Conservation (phyloP, 2,888 invertebrate species). For the Oegoconia quadripuncta region DNA sequence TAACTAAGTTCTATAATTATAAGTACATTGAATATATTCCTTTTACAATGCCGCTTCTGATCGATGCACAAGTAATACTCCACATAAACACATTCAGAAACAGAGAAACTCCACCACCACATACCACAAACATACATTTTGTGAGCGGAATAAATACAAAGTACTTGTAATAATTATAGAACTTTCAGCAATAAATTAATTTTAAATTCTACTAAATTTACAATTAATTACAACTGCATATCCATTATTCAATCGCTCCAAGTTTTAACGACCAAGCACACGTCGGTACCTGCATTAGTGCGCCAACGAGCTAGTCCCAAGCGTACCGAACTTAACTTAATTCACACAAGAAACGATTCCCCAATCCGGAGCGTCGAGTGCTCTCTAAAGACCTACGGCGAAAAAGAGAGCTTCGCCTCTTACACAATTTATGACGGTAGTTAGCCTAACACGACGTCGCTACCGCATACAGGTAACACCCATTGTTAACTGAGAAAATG, state of each 20-base stretch:
- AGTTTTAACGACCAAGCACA: constrained; percentile 14
- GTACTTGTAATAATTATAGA: too few species aligned
- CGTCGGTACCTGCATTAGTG: constrained; percentile 30
- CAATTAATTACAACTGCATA: constrained; percentile 1
- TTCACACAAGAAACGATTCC: constrained; percentile 56
- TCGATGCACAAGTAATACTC: too few species aligned
- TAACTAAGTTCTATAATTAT: too few species aligned
- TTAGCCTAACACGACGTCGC: constrained; percentile 49
- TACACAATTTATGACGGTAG: constrained; percentile 59
- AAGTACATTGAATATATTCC: too few species aligned
- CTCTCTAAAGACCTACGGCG: constrained; percentile 50
- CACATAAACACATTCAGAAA: too few species aligned
- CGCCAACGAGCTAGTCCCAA: constrained; percentile 36
- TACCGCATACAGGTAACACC: constrained; percentile 44
- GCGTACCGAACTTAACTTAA: constrained; percentile 33
- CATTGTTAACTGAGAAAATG: constrained; percentile 29
- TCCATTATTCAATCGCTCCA: not conserved
- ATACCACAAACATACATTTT: too few species aligned
- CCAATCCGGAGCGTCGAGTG: constrained; percentile 48
- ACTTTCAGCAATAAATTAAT: too few species aligned
- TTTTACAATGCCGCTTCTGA: too few species aligned
- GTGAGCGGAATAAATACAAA: too few species aligned
- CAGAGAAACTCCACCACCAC: too few species aligned
- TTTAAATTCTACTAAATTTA: not conserved
- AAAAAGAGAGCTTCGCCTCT: constrained; percentile 56